Evolutionary conservation across 2,797 vertebrate genomes (phyloP).

Genomic region (Brotula barbata): DNA sequence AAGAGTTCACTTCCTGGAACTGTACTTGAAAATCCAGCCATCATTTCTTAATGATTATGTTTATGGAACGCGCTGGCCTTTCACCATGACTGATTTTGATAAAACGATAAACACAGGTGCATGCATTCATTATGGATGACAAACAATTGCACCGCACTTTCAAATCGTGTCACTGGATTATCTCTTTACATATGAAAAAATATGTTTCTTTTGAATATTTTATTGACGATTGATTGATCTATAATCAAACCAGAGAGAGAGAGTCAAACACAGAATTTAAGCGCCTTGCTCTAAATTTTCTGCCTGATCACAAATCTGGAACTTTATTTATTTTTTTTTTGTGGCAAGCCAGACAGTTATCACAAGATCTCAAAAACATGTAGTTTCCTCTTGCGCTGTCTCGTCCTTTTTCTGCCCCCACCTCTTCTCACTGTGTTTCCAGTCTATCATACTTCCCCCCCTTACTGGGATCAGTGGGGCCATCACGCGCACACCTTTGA

Average conservation of each 20-base stretch:
- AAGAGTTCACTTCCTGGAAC: slow-evolving; percentile 64
- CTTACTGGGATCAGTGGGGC: slow-evolving; percentile 79
- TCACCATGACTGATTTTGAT: slow-evolving; percentile 42
- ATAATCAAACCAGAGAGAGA: not conserved
- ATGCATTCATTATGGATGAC: slow-evolving; percentile 27
- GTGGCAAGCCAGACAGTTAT: slow-evolving; percentile 67
- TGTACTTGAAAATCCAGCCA: slow-evolving; percentile 51
- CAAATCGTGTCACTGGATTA: slow-evolving; percentile 6
- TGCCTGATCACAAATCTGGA: slow-evolving; percentile 55
- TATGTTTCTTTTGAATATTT: slow-evolving; percentile 23
- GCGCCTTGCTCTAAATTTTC: slow-evolving; percentile 28
- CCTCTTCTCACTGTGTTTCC: slow-evolving; percentile 70
- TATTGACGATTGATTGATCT: slow-evolving; percentile 22
- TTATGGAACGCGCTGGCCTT: slow-evolving; percentile 53
- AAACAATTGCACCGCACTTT: slow-evolving; percentile 34
- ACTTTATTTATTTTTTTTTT: slow-evolving; percentile 35
- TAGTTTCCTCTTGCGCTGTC: slow-evolving; percentile 57
- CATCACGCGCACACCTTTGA: slow-evolving; percentile 81
- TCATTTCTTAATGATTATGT: slow-evolving; percentile 71
- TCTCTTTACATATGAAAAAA: slow-evolving; percentile 19
- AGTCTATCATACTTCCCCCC: slow-evolving; percentile 79
- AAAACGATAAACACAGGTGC: slow-evolving; percentile 27
- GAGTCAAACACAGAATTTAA: not conserved
- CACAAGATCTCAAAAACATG: slow-evolving; percentile 74
- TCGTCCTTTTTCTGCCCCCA: slow-evolving; percentile 26